Evolutionary conservation across 2,113 vertebrate species (phyloP).

Genomic region (Miniopterus natalensis): DNA sequence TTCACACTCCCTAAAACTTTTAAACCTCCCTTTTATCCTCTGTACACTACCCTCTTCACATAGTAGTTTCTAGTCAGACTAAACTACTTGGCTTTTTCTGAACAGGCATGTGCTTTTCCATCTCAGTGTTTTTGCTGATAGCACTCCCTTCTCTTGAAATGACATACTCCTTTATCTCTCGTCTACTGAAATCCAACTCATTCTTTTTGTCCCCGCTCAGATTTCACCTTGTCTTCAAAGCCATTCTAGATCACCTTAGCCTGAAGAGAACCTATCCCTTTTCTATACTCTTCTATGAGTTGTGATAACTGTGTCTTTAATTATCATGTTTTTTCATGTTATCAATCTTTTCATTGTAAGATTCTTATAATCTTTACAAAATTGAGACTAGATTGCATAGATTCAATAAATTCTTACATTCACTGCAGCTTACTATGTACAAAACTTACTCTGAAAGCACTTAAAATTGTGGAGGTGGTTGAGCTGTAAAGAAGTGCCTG

Average conservation of each 20-base stretch:
- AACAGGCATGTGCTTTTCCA: conserved; percentile 29
- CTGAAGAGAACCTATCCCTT: not conserved
- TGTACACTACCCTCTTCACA: not conserved
- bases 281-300: not conserved
- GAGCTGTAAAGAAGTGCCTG: not conserved
- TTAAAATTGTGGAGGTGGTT: not conserved
- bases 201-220: conserved; percentile 12
- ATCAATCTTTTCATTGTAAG: conserved; percentile 14
- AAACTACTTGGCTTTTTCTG: not conserved
- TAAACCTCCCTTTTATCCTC: not conserved
- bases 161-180: conserved; percentile 51
- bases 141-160: conserved; percentile 56
- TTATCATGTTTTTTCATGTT: not conserved
- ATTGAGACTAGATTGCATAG: not conserved
- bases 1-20: not conserved
- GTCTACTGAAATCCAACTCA: conserved; percentile 57
- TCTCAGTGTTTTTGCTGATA: not conserved
- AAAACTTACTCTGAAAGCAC: conserved; percentile 23
- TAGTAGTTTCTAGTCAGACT: not conserved
- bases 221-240: conserved; percentile 51
- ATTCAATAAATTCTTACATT: not conserved
- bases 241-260: not conserved
- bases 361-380: not conserved
- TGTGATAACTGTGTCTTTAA: not conserved
- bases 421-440: not conserved